phyloP scores from a whole-genome alignment of 2,113 vertebrate species.

The Callocephalon fimbriatum region DNA sequence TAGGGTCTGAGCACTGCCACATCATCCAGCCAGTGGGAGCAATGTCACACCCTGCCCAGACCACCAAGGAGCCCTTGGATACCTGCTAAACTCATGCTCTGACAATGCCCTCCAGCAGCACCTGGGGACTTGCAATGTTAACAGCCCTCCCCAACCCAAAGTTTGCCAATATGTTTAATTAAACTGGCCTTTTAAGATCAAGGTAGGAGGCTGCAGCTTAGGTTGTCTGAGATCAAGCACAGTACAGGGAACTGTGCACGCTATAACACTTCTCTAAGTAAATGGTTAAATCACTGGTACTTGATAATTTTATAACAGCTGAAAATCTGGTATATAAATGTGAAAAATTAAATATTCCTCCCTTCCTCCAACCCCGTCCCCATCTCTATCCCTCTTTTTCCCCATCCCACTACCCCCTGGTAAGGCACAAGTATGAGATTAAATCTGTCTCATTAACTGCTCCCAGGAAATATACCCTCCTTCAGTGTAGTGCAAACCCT shows the following conservation, averaged over 20 bases:
- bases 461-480: background rate
- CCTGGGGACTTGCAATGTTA: background rate
- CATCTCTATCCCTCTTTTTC: background rate
- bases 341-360: background rate
- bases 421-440: background rate
- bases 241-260: background rate
- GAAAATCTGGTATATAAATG: background rate
- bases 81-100: background rate
- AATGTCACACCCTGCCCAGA: background rate
- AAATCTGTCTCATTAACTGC: background rate
- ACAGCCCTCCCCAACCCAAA: background rate
- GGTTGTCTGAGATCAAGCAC: background rate
- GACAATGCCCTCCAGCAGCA: background rate
- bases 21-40: background rate
- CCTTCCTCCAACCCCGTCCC: background rate
- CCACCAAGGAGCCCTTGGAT: background rate
- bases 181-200: background rate
- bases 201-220: background rate
- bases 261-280: background rate
- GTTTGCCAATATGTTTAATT: background rate
- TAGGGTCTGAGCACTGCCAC: background rate
- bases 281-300: background rate
- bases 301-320: background rate
- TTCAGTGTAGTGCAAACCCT: constrained; percentile 13
- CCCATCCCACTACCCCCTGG: background rate